Evolutionary conservation across 2,888 invertebrate species (phyloP), one percentile per base, ranked within the genome.

Genomic region (Platypus cylindrus): DNA sequence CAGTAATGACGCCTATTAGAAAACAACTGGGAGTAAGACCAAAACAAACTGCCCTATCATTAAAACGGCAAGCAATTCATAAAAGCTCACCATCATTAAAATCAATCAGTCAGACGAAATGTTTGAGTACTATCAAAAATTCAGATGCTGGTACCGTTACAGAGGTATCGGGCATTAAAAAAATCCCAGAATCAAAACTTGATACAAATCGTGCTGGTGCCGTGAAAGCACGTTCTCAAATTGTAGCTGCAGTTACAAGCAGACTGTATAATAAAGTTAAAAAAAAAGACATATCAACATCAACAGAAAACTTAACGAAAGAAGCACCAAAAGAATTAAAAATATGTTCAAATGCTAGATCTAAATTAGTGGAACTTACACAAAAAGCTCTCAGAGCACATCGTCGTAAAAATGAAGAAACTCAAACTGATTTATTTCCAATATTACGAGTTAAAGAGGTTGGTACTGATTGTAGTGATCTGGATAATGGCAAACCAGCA

Each of bases 181-280:
- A 49, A 40, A 40, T 50, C 12, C 51, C 50, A 40, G 37, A 53
- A 8, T 33, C 37, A 34, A 11, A 51, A 44, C 50, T 55, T 5
- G 54, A 53, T 31, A 51, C 52, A 12, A 49, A 46, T 14, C 48
- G 49, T 24, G 55, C 48, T 41, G 55, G 36, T 31, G 48, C 54
- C 16, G 49, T 64, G 25, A 71, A 73, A 52, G 57, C 58, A 2
- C 62, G 77, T 49, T 72, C 77, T 13, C 74, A 77, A 57, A 77
- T 78, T 32, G 75, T 79, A 2, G 76, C 78, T 3, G 76, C 77
- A 0, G 79, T 79, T 2, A 79, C 79, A 2, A 71, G 73, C 46
- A 63, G 78, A 46, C 58, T 79, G 9, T 79, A 78, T 51, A 67
- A 71, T 1, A 74, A 72, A 66, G 56, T 67, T 54, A 61, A 72